Evolutionary conservation across 2,797 vertebrate genomes (phyloP), one percentile per base, ranked within the genome.

Genomic region (Philypnodon macrostomus): DNA sequence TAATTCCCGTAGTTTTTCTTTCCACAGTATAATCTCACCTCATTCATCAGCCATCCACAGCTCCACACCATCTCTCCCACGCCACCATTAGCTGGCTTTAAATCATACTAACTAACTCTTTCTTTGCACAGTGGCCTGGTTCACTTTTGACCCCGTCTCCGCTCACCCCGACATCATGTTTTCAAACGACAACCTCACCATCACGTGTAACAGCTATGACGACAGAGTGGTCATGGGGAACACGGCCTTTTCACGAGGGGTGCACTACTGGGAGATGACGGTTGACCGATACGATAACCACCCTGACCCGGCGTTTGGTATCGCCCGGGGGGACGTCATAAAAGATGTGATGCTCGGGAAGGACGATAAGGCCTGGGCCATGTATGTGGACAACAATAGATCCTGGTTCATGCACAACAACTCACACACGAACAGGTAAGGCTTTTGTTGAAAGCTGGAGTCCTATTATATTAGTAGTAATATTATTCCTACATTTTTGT

Each of bases 351-450:
- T 98, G 96, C 86, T 98, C 79, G 96, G 96, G 53, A 98, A 98
- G 83, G 96, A 98, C 4, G 95, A 99, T 80, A 98, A 96, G 79
- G 96, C 96, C 8, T 99, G 95, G 96, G 94, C 95, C 65, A 97
- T 98, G 96, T 98, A 98, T 5, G 96, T 98, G 88, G 96, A 98
- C 89, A 98, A 96, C 79, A 97, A 97, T 89, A 90, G 95, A 55
- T 97, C 95, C 85, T 98, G 96, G 96, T 98, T 98, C 90, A 98
- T 98, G 95, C 95, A 98, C 90, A 97, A 94, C 91, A 98, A 98
- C 75, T 97, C 95, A 0, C 96, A 98, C 90, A 97, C 95, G 55
- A 97, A 96, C 92, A 95, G 96, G 96, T 97, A 58, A 87, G 21
- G n/a, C 13, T 16, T 9, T 13, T 13, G 32, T 5, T n/a, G n/a